Evolutionary conservation across 2,113 vertebrate genomes (phyloP), one percentile per base, ranked within the genome.

Genomic region (Toxotes jaculatrix): DNA sequence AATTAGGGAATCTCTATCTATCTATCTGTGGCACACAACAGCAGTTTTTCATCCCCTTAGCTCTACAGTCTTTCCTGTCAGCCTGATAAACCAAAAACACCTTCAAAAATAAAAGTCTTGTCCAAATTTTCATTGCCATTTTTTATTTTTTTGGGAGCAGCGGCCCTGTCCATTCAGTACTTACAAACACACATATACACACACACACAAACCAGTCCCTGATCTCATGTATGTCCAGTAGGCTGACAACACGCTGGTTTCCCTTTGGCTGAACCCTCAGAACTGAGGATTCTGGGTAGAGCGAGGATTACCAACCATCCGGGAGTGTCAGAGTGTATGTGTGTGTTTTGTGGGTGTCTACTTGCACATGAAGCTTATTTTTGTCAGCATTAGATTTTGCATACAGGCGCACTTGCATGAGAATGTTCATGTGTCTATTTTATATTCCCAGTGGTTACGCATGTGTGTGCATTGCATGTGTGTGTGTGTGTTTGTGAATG

Each of bases 241-340:
- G 70, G 79, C 56, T 83, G 86, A 87, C 77, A 84, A 85, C 93
- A 91, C 23, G 80, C 90, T 93, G 90, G 61, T 85, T 89, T 93
- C 81, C 88, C 87, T 91, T 90, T 91, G 89, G 92, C 91, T 93
- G 93, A 95, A 93, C 91, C 86, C 75, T 88, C 81, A 77, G 72
- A 86, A 83, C 89, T 63, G 74, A 86, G 86, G 77, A 90, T 94
- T 92, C 64, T 91, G 89, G 89, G 86, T 88, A 87, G 75, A 82
- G 68, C 31, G 75, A 88, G 89, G 88, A 92, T 92, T 89, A 94
- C 74, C 76, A 85, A 78, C 84, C 59, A 79, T 84, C 80, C 59
- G 12, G 65, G 63, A 81, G 60, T 76, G 40, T 55, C 49, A 56
- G 49, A n/a, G 12, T 19, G 55, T 61, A 31, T 64, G 60, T 32